Conservation (phyloP, 2,113 vertebrate species). For the Casuarius casuarius region DNA sequence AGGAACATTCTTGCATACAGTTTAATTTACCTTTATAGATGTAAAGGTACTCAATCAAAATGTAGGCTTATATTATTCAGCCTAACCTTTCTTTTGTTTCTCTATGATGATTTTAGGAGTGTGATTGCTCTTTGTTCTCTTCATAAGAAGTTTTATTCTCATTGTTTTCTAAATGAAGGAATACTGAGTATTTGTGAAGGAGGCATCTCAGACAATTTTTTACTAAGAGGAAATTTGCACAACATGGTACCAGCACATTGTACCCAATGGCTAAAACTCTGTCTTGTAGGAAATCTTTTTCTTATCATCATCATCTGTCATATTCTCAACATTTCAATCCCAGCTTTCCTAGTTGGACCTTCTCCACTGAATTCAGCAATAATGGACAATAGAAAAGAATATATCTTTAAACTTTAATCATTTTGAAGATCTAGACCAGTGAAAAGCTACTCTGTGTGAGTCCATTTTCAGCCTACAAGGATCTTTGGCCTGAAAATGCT, state of each 20-base stretch:
- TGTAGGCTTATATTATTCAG: background rate
- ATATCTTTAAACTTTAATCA: background rate
- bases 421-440: background rate
- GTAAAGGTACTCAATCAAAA: background rate
- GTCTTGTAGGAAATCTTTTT: background rate
- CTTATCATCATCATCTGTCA: background rate
- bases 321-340: background rate
- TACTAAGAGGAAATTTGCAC: background rate
- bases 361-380: background rate
- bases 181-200: background rate
- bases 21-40: background rate
- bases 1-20: background rate
- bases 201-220: background rate
- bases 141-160: background rate
- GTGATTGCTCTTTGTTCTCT: background rate
- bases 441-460: background rate
- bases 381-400: background rate
- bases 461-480: background rate
- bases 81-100: background rate
- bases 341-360: background rate
- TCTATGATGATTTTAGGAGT: background rate
- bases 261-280: background rate
- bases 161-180: background rate
- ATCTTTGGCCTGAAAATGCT: background rate
- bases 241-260: background rate